Percentiles rank a stretch among this genome's conserved stretches.
Evolutionary conservation across 2,888 invertebrate genomes (phyloP).

Genomic region (Caenorhabditis afra): DNA sequence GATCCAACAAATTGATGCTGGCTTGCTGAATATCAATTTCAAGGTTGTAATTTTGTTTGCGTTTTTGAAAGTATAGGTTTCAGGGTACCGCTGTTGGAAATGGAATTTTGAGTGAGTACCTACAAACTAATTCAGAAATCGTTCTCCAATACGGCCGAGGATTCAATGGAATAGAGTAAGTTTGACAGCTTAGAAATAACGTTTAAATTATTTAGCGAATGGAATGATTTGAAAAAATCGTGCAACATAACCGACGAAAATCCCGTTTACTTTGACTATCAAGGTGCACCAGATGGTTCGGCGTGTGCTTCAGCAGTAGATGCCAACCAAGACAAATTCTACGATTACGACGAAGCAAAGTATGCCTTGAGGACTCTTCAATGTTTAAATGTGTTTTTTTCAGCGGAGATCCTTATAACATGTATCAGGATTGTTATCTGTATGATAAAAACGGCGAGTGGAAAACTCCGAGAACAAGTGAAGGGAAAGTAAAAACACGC

Average conservation of each 20-base stretch:
- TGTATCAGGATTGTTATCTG: slow-evolving; percentile 69
- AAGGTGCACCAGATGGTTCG: slow-evolving; percentile 44
- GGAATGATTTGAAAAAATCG: slow-evolving; percentile 59
- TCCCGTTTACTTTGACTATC: slow-evolving; percentile 61
- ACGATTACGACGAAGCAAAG: slow-evolving; percentile 45
- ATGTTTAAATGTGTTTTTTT: not conserved
- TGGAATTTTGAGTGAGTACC: slow-evolving; percentile 69
- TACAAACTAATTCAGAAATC: slow-evolving; percentile 71
- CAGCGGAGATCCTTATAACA: slow-evolving; percentile 66
- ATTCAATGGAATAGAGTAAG: slow-evolving; percentile 69
- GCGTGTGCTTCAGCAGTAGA: slow-evolving; percentile 48
- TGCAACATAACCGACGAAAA: slow-evolving; percentile 54
- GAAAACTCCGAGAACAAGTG: slow-evolving; percentile 25
- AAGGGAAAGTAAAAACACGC: slow-evolving; percentile 3
- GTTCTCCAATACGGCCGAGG: slow-evolving; percentile 71
- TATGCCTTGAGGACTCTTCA: not conserved
- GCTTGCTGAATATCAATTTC: slow-evolving; percentile 59
- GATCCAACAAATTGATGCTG: slow-evolving; percentile 61
- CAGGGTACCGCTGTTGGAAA: slow-evolving; percentile 74
- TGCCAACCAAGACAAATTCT: slow-evolving; percentile 56
- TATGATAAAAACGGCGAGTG: slow-evolving; percentile 23
- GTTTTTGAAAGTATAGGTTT: not conserved
- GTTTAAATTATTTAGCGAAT: too few relatives aligned
- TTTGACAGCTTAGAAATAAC: not conserved
- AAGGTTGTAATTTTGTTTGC: slow-evolving; percentile 40